These are phyloP conservation scores for Strix uralensis DNA, from an alignment of 2,113 vertebrate species.

Conservation along the genomic window DNA sequence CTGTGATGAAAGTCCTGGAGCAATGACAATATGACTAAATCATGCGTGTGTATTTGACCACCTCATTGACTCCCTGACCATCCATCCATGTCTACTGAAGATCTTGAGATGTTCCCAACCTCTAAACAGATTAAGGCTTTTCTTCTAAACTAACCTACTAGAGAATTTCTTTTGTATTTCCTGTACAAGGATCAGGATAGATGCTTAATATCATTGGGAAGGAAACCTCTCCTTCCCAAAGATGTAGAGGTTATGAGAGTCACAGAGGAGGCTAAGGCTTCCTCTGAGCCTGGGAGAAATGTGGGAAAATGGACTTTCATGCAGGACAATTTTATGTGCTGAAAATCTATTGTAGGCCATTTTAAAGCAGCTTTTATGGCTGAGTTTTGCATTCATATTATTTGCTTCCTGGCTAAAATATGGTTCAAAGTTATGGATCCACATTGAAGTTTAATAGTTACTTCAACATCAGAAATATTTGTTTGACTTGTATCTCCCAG, in stretches of 20 bases:
- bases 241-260: background rate
- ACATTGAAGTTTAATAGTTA: background rate
- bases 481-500: constrained; percentile 8
- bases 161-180: background rate
- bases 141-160: background rate
- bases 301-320: background rate
- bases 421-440: background rate
- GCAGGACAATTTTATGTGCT: background rate
- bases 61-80: constrained; percentile 14
- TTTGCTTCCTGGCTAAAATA: constrained; percentile 14
- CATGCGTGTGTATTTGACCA: background rate
- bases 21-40: background rate
- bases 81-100: background rate
- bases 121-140: background rate
- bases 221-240: constrained; percentile 16
- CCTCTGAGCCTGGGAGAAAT: background rate
- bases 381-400: background rate
- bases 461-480: constrained; percentile 37
- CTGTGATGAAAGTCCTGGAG: background rate
- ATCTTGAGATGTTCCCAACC: constrained; percentile 13
- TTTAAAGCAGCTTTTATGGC: background rate
- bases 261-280: background rate
- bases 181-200: background rate
- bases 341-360: background rate
- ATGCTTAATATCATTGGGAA: background rate